A percentile compares a stretch with the other conserved stretches of the same genome.
Conservation (phyloP, 92 coral and sea anemone species). For the Galaxea fascicularis region DNA sequence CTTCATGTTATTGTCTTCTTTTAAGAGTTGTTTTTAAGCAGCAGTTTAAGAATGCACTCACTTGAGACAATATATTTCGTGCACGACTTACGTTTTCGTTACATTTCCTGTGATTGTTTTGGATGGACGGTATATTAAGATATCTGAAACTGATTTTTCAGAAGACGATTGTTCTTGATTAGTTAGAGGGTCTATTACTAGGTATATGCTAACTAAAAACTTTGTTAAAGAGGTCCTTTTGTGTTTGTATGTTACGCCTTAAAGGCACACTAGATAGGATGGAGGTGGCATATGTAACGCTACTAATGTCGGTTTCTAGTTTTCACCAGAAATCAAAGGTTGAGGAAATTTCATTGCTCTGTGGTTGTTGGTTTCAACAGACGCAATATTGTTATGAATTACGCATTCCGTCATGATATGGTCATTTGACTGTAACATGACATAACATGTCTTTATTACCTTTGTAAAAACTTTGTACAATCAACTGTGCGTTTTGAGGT, state of each 20-base stretch:
- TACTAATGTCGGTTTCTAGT: too few relatives aligned
- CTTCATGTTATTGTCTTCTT: not conserved
- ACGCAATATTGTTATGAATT: conserved; percentile 30
- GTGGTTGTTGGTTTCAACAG: not conserved
- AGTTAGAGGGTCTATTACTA: not conserved
- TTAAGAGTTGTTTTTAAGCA: not conserved
- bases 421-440: conserved; percentile 45
- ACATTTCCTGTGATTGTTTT: too few relatives aligned
- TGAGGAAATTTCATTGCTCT: not conserved
- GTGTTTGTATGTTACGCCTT: not conserved
- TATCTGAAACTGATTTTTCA: too few relatives aligned
- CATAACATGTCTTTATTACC: conserved; percentile 8
- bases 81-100: too few relatives aligned
- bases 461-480: not conserved
- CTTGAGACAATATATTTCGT: too few relatives aligned
- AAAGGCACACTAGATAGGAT: not conserved
- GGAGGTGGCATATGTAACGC: not conserved
- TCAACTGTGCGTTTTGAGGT: not conserved
- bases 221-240: not conserved
- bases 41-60: not conserved
- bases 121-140: too few relatives aligned
- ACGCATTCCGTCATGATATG: conserved; percentile 55
- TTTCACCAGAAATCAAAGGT: not conserved
- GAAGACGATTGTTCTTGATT: not conserved
- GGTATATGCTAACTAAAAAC: not conserved